A percentile compares a stretch with the other conserved stretches of the same genome.
phyloP scores from a whole-genome alignment of 2,113 vertebrate genomes.

The Pardalotus punctatus region DNA sequence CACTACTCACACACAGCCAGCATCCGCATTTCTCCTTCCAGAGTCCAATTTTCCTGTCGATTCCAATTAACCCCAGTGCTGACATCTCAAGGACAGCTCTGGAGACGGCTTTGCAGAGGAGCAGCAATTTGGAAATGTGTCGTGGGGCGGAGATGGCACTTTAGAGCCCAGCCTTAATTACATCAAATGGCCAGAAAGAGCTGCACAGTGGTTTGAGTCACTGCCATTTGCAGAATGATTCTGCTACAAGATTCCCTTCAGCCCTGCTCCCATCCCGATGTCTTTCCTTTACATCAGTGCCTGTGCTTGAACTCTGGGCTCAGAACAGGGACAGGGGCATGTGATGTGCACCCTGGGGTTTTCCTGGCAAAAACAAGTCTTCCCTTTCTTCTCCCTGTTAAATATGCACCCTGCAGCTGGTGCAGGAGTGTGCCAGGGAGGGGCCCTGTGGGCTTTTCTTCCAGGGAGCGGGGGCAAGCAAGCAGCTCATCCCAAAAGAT shows the following conservation, averaged over 20 bases:
- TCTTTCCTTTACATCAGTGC: background rate
- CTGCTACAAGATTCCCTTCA: background rate
- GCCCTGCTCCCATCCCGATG: background rate
- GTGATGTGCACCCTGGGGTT: background rate
- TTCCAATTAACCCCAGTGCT: background rate
- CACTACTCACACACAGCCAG: background rate
- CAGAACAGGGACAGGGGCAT: fast-evolving
- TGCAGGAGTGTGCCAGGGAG: fast-evolving
- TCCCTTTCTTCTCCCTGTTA: background rate
- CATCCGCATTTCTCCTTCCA: fast-evolving
- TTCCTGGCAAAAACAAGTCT: background rate
- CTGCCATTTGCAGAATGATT: background rate
- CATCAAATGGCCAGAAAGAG: background rate
- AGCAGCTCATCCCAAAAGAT: background rate
- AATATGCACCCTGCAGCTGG: background rate
- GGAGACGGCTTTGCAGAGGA: background rate
- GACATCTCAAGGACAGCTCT: background rate
- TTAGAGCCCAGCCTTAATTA: background rate
- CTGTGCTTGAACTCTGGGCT: background rate
- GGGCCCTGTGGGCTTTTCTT: background rate
- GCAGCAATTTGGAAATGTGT: background rate
- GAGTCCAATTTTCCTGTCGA: background rate
- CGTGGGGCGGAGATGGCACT: background rate
- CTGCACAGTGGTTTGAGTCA: background rate
- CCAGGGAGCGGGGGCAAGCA: background rate